Evolutionary conservation across 2,888 invertebrate genomes (phyloP).

Genomic region (Agriotes lineatus): DNA sequence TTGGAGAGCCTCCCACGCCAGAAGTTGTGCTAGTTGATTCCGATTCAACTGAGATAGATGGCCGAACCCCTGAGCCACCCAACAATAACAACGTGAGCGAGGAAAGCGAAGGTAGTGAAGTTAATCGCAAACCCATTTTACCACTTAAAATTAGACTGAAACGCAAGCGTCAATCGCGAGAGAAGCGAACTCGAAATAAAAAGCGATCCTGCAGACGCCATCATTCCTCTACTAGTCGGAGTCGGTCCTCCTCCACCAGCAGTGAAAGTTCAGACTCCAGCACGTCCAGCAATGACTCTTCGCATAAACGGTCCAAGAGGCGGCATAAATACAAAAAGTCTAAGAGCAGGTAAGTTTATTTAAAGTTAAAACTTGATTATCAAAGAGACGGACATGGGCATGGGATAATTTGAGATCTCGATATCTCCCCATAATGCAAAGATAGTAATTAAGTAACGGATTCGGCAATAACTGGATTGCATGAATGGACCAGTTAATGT

Average conservation of each 20-base stretch:
- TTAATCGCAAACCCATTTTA: conserved; percentile 47
- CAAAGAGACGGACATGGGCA: too few species aligned
- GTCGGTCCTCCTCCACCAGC: conserved; percentile 18
- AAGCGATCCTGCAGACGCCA: conserved; percentile 22
- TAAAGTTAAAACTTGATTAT: too few species aligned
- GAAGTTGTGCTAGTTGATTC: conserved; percentile 50
- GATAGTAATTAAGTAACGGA: too few species aligned
- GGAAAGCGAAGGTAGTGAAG: conserved; percentile 28
- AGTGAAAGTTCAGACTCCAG: conserved; percentile 12
- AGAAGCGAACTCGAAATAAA: conserved; percentile 44
- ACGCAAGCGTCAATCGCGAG: conserved; percentile 52
- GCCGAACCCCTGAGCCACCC: conserved; percentile 14
- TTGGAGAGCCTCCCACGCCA: conserved; percentile 53
- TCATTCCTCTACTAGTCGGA: conserved; percentile 6
- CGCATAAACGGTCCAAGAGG: conserved; percentile 25
- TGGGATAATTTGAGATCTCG: too few species aligned
- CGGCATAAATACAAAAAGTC: conserved; percentile 31
- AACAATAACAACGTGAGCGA: conserved; percentile 6
- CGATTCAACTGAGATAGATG: conserved; percentile 45
- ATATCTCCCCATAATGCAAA: too few species aligned
- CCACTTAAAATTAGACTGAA: conserved; percentile 56
- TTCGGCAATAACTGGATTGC: too few species aligned
- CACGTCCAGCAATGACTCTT: conserved; percentile 5
- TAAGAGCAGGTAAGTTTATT: conserved; percentile 29
- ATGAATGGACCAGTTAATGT: too few species aligned